phyloP scores from a whole-genome alignment of 2,797 vertebrate genomes.

The Natrix natrix region DNA sequence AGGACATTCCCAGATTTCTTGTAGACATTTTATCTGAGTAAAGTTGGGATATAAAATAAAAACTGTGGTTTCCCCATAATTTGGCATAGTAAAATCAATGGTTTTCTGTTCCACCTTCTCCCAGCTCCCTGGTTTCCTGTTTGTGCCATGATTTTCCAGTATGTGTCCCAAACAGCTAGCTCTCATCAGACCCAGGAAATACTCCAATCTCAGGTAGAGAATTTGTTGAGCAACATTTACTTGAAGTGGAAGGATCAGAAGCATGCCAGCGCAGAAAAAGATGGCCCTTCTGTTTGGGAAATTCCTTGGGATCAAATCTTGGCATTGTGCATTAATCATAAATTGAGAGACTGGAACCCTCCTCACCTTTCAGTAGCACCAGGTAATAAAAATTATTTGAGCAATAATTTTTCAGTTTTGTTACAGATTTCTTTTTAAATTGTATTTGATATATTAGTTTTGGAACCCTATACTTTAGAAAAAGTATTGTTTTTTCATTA shows the following conservation, averaged over 20 bases:
- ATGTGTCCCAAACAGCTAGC: conserved; percentile 80
- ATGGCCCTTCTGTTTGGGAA: conserved; percentile 66
- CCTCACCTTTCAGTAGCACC: conserved; percentile 68
- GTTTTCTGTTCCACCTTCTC: background rate
- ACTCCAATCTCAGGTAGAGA: conserved; percentile 85
- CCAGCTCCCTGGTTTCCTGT: conserved; percentile 84
- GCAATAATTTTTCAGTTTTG: accelerated
- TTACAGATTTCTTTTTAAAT: background rate
- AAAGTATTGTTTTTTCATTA: background rate
- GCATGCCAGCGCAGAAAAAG: background rate
- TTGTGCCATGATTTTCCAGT: conserved; percentile 79
- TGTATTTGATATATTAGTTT: background rate
- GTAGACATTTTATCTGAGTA: background rate
- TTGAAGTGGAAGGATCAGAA: conserved; percentile 51
- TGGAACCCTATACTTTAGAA: background rate
- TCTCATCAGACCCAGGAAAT: conserved; percentile 78
- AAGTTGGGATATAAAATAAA: background rate
- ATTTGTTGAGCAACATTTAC: conserved; percentile 78
- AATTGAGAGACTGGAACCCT: conserved; percentile 86
- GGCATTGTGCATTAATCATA: conserved; percentile 87
- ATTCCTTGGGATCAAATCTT: conserved; percentile 90
- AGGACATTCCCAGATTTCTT: background rate
- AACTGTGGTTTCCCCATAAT: too few species aligned
- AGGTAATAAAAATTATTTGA: conserved; percentile 65
- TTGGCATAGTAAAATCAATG: background rate